Evolutionary conservation across 2,888 invertebrate species (phyloP), one percentile per base, ranked within the genome.

Genomic region (Meandrusa payeni): DNA sequence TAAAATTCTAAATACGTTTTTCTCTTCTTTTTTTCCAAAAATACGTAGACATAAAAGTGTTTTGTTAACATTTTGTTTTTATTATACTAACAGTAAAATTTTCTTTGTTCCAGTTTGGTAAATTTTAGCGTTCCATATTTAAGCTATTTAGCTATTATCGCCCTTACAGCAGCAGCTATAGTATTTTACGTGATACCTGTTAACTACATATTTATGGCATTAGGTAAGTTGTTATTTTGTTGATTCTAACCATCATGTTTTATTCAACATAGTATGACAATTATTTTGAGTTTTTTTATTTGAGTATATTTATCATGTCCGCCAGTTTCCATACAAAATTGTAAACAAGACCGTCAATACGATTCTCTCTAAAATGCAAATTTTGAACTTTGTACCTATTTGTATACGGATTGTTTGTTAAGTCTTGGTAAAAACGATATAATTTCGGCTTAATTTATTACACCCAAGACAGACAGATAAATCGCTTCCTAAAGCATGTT

Each of bases 101-200:
- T 36, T 51, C 45, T 54, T 49, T 47, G 55, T 77, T 75, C 26
- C 80, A 87, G 86, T 54, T 69, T 87, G 53, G 59, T 68, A 17
- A 81, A 74, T 51, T 87, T 86, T 55, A 71, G 78, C 31, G 83
- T 87, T 38, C 86, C 86, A 7, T 87, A 86, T 52, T 54, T 87
- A 46, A 87, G 86, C 53, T 81, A 76, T 51, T 58, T 87, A 41
- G 76, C 69, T 19, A 75, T 83, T 59, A 44, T 68, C 1, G 69
- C 63, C 3, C 46, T 87, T 53, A 41, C 77, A 10, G 61, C 51
- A 2, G 58, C 64, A 1, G 64, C 83, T 0, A 39, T 72, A 22
- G 76, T 64, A 1, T 55, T 86, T 13, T 86, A 79, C 56, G n/a
- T 82, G 2, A 62, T 86, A 46, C 85, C 85, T 26, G 59, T 71